These are phyloP conservation scores for Blera fallax DNA, from an alignment of 2,888 invertebrate genomes.

Conservation along the genomic window DNA sequence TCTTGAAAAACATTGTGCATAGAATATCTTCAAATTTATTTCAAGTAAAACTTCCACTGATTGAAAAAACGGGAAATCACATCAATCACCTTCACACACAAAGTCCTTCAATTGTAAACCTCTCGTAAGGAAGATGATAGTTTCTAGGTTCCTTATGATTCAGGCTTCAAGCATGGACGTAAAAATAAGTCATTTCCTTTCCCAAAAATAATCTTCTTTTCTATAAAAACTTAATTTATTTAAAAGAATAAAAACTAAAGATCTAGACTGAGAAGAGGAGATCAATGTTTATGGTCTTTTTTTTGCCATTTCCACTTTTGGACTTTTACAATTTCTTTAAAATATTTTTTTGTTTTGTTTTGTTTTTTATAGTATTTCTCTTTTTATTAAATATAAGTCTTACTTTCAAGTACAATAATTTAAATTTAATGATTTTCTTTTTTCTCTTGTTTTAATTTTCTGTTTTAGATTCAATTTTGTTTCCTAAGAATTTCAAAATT, in stretches of 20 bases:
- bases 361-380: constrained; percentile 44
- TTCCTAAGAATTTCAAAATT: constrained; percentile 6
- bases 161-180: too few species aligned
- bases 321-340: not conserved
- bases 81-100: too few species aligned
- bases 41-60: too few species aligned
- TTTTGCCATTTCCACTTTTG: not conserved
- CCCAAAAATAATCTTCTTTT: too few species aligned
- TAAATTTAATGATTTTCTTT: constrained; percentile 74
- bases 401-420: constrained; percentile 80
- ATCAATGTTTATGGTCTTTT: not conserved
- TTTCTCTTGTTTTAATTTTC: constrained; percentile 22
- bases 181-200: too few species aligned
- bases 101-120: too few species aligned
- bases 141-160: too few species aligned
- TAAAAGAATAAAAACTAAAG: not conserved
- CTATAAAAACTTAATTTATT: not conserved
- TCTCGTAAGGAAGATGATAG: too few species aligned
- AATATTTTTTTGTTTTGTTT: constrained; percentile 1
- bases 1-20: too few species aligned
- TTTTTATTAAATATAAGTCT: constrained; percentile 79
- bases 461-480: constrained; percentile 22
- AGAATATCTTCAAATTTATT: too few species aligned
- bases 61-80: too few species aligned
- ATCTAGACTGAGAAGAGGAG: not conserved